These are phyloP conservation scores for Cyphomyrus plagiostoma DNA, from an alignment of 2,113 vertebrate genomes.

Conservation along the genomic window DNA sequence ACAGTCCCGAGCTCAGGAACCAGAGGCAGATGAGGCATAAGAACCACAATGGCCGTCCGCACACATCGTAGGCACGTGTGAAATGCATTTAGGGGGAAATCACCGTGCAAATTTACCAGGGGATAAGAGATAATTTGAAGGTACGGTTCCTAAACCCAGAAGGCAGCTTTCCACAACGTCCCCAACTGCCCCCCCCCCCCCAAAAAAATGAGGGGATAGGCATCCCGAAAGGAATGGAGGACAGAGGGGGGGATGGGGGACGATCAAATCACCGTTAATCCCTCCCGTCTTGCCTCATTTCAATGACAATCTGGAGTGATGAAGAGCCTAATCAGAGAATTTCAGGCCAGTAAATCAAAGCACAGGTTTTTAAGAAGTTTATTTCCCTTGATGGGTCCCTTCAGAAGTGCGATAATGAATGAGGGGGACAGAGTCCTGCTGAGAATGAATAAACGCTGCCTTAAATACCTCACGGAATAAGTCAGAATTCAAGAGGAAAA, in stretches of 20 bases:
- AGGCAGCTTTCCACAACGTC: slow-evolving; percentile 15
- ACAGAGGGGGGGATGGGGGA: background rate
- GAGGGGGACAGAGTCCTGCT: slow-evolving; percentile 29
- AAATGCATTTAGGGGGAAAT: slow-evolving; percentile 17
- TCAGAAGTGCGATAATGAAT: slow-evolving; percentile 37
- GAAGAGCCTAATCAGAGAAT: slow-evolving; percentile 44
- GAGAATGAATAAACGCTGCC: slow-evolving; percentile 36
- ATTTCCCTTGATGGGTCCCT: slow-evolving; percentile 39
- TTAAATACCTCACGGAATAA: slow-evolving; percentile 23
- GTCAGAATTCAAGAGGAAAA: background rate
- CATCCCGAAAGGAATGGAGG: slow-evolving; percentile 10
- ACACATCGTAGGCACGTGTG: background rate
- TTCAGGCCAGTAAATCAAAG: slow-evolving; percentile 36
- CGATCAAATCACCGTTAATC: slow-evolving; percentile 35
- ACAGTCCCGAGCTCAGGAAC: background rate
- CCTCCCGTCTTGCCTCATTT: slow-evolving; percentile 36
- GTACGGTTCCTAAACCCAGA: slow-evolving; percentile 14
- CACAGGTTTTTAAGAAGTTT: slow-evolving; percentile 33
- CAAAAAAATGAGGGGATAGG: slow-evolving; percentile 21
- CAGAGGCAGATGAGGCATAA: background rate
- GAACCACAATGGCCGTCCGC: background rate
- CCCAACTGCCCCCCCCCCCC: background rate
- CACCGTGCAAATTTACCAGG: slow-evolving; percentile 29
- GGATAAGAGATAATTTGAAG: slow-evolving; percentile 24
- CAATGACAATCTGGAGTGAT: slow-evolving; percentile 40